Evolutionary conservation across 2,113 vertebrate species (phyloP).

Genomic region (Gambusia affinis): DNA sequence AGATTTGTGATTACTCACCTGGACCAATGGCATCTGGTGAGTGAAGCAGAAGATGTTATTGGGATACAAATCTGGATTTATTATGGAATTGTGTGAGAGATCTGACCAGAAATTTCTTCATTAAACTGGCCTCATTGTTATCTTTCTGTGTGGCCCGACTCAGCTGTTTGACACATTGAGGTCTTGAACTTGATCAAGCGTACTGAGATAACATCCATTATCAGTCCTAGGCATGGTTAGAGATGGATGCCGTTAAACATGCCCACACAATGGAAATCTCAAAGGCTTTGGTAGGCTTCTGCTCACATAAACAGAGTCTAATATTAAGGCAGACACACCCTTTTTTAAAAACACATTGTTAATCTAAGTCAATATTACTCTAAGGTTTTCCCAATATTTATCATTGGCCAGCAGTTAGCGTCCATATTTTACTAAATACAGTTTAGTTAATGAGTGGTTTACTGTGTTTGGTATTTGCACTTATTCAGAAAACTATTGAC

Average conservation of each 20-base stretch:
- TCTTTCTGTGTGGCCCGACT: slow-evolving; percentile 34
- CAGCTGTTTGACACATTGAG: slow-evolving; percentile 39
- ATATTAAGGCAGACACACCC: no score
- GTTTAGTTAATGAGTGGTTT: no score
- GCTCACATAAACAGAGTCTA: not conserved
- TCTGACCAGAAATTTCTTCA: slow-evolving; percentile 64
- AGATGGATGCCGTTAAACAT: slow-evolving; percentile 16
- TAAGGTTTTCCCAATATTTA: no score
- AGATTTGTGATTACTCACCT: slow-evolving; percentile 61
- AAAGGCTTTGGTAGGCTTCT: not conserved
- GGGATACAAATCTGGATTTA: not conserved
- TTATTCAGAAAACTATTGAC: no score
- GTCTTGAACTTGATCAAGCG: slow-evolving; percentile 60
- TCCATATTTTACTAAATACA: no score
- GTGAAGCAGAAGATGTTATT: slow-evolving; percentile 11
- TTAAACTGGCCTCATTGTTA: slow-evolving; percentile 51
- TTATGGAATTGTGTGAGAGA: not conserved
- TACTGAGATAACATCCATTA: slow-evolving; percentile 39
- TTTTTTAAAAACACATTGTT: no score
- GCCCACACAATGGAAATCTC: slow-evolving; percentile 6
- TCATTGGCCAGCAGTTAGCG: no score
- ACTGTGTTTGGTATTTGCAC: no score
- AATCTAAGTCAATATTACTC: no score
- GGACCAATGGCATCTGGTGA: slow-evolving; percentile 43
- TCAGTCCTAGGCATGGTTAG: slow-evolving; percentile 15